Percentiles rank a stretch among this genome's conserved stretches.
phyloP scores from a whole-genome alignment of 1,140 invertebrate genomes.

The Philopotamus ludificatus region DNA sequence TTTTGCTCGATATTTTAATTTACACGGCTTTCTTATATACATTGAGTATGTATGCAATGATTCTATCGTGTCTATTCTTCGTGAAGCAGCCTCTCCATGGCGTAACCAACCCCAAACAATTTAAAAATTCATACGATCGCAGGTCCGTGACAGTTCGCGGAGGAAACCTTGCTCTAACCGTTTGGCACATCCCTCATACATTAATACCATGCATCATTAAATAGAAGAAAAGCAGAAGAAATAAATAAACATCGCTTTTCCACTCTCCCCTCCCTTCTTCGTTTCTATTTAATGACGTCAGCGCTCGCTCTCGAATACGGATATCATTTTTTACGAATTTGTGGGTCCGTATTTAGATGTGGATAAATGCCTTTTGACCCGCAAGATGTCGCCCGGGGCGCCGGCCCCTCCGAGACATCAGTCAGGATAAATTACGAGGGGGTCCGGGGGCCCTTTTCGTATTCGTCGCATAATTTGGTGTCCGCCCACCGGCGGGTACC shows the following conservation, averaged over 20 bases:
- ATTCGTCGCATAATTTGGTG: constrained; percentile 11
- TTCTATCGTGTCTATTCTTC: constrained; percentile 23
- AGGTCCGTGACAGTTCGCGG: constrained; percentile 38
- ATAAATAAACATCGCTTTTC: no score
- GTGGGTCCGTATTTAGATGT: no score
- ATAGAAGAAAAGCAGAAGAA: neutral
- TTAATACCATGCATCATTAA: constrained; percentile 22
- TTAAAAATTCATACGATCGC: constrained; percentile 42
- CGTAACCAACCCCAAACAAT: constrained; percentile 10
- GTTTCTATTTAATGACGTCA: no score
- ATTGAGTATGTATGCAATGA: no score
- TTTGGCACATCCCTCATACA: constrained; percentile 24
- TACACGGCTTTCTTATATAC: no score
- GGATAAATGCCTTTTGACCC: neutral
- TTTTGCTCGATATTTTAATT: no score
- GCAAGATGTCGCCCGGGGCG: neutral
- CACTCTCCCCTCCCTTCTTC: no score
- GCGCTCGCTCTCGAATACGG: no score
- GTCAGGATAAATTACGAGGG: constrained; percentile 6
- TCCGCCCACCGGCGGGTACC: neutral
- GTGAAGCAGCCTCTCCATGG: constrained; percentile 9
- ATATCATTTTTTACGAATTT: no score
- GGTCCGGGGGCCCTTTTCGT: neutral
- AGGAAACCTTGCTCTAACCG: constrained; percentile 9
- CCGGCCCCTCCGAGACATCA: neutral